Evolutionary conservation across 2,113 vertebrate genomes (phyloP).

Genomic region (Colaptes auratus): DNA sequence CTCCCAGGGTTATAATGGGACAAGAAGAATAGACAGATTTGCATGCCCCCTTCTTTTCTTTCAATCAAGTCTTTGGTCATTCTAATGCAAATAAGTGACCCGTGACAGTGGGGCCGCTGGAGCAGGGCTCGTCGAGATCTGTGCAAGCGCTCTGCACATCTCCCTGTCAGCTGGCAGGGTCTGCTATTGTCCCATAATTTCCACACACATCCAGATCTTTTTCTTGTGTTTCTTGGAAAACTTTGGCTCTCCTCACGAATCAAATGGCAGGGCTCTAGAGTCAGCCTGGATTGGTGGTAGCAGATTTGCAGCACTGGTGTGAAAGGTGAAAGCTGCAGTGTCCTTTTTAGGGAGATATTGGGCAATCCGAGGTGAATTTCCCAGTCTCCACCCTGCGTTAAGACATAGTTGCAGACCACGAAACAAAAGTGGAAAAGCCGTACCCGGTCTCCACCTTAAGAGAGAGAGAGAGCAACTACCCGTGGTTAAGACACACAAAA

Average conservation of each 20-base stretch:
- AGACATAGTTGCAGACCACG: neutral
- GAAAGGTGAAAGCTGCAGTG: neutral
- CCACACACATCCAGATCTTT: neutral
- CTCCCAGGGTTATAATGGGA: neutral
- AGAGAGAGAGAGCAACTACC: neutral
- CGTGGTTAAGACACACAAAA: neutral
- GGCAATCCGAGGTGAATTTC: neutral
- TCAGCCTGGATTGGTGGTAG: neutral
- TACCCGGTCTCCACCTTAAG: neutral
- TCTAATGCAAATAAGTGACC: slow-evolving; percentile 34
- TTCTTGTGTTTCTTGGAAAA: neutral
- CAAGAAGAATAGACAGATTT: neutral
- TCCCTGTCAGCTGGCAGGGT: neutral
- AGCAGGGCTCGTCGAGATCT: neutral
- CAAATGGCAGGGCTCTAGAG: neutral
- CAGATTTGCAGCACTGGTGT: fast-evolving
- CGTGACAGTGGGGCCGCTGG: neutral
- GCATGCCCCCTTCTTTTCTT: neutral
- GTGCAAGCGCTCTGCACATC: neutral
- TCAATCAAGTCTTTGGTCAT: neutral
- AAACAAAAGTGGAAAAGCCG: neutral
- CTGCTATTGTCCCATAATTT: neutral
- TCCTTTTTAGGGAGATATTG: neutral
- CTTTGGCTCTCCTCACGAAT: neutral
- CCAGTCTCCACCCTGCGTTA: neutral